Conservation (phyloP, 1,140 invertebrate genomes). For the Drosophila kikkawai region DNA sequence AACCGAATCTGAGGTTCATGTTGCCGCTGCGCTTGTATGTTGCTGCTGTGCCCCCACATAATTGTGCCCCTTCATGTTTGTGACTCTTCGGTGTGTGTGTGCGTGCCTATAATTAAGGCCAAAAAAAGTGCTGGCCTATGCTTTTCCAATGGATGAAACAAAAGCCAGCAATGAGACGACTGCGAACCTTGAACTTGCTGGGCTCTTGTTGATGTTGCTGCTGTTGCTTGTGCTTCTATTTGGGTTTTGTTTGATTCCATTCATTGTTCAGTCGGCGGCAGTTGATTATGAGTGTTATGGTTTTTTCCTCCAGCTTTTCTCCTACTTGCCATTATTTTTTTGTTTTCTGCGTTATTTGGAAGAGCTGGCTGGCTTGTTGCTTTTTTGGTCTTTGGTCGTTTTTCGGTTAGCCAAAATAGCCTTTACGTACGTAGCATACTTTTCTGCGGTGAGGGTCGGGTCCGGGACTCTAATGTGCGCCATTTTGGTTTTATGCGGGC, state of each 20-base stretch:
- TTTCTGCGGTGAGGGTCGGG: conserved; percentile 46
- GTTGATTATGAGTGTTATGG: conserved; percentile 75
- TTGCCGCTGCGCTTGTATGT: conserved; percentile 34
- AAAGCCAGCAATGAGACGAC: conserved; percentile 54
- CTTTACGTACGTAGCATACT: conserved; percentile 63
- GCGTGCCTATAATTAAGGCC: conserved; percentile 79
- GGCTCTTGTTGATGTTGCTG: conserved; percentile 46
- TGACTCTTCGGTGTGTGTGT: conserved; percentile 36
- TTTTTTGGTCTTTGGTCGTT: conserved; percentile 57
- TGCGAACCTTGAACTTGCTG: conserved; percentile 67
- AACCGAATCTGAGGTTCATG: conserved; percentile 25
- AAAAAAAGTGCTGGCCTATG: conserved; percentile 76
- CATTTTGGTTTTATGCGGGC: conserved; percentile 77
- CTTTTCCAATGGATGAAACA: conserved; percentile 54
- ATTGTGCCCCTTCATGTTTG: conserved; percentile 42
- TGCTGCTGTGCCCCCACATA: conserved; percentile 29
- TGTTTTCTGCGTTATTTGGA: neutral
- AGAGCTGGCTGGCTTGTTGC: conserved; percentile 56
- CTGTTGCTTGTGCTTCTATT: conserved; percentile 20
- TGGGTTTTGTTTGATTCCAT: conserved; percentile 66
- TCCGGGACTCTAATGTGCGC: conserved; percentile 69
- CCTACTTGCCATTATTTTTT: conserved; percentile 1
- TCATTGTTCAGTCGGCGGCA: conserved; percentile 59
- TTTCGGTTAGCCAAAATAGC: conserved; percentile 47
- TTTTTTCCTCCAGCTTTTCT: conserved; percentile 26